Conservation (phyloP, 2,797 vertebrate species). For the Lacerta viridis region DNA sequence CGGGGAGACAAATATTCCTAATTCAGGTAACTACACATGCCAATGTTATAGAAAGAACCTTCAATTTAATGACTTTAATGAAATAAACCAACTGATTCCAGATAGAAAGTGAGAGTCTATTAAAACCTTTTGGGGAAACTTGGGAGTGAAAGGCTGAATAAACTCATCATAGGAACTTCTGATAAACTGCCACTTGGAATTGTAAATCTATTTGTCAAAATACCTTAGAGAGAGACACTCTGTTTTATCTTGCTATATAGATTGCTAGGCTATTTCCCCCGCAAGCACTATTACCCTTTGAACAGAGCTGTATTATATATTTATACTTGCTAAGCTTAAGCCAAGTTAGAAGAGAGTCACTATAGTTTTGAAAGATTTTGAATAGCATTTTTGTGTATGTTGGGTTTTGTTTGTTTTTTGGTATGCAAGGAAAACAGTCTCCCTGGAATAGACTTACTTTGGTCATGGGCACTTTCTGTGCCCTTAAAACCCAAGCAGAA, state of each 20-base stretch:
- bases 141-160: not conserved
- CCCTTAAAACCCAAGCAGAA: constrained; percentile 4
- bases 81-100: not conserved
- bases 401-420: not conserved
- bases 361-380: constrained; percentile 10
- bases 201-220: constrained; percentile 45
- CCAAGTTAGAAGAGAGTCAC: constrained; percentile 33
- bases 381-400: not conserved
- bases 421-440: not conserved
- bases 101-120: rapidly evolving
- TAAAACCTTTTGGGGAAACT: not conserved
- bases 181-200: not conserved
- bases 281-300: constrained; percentile 7
- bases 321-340: not conserved
- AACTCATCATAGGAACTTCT: constrained; percentile 7
- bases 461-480: not conserved
- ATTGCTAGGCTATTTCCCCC: not conserved
- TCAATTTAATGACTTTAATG: not conserved
- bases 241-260: constrained; percentile 12
- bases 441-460: not conserved
- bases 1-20: not conserved
- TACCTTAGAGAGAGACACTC: not conserved
- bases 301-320: constrained; percentile 9
- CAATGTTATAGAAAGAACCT: not conserved
- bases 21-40: constrained; percentile 10